These are phyloP conservation scores for Drosophila quinaria DNA, from an alignment of 2,888 invertebrate species.

Conservation along the genomic window DNA sequence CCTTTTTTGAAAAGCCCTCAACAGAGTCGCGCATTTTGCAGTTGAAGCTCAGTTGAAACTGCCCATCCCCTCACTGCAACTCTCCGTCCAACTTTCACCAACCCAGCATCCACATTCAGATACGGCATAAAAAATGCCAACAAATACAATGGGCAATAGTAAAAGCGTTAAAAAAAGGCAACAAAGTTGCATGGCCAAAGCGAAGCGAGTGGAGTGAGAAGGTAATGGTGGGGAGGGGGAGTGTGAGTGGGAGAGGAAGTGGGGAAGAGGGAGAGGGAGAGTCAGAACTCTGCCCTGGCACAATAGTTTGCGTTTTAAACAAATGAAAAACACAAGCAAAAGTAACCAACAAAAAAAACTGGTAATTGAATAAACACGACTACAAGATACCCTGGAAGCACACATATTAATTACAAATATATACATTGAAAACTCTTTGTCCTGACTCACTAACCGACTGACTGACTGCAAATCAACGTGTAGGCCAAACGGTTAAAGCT, in stretches of 20 bases:
- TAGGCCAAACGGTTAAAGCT: no score
- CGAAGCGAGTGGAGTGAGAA: neutral
- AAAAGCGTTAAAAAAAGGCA: slow-evolving; percentile 79
- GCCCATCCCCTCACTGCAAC: neutral
- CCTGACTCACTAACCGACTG: no score
- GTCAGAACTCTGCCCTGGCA: slow-evolving; percentile 15
- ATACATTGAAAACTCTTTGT: no score
- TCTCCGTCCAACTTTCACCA: neutral
- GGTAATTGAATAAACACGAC: neutral
- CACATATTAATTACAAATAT: no score
- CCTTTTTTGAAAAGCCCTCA: slow-evolving; percentile 54
- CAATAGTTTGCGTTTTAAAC: slow-evolving; percentile 82
- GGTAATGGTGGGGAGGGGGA: neutral
- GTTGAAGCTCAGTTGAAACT: slow-evolving; percentile 41
- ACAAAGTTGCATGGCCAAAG: slow-evolving; percentile 66
- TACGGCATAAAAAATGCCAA: slow-evolving; percentile 71
- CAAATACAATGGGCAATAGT: slow-evolving; percentile 77
- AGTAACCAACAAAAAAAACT: slow-evolving; percentile 21
- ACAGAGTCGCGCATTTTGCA: slow-evolving; percentile 35
- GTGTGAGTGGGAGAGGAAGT: neutral
- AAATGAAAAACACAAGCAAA: slow-evolving; percentile 76
- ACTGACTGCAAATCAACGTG: no score
- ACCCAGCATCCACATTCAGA: slow-evolving; percentile 28
- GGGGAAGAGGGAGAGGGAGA: slow-evolving; percentile 10
- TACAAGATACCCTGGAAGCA: neutral